These are phyloP conservation scores for Apostichopus californicus DNA, from an alignment of 35 echinoderm and acorn worm species.

Conservation along the genomic window DNA sequence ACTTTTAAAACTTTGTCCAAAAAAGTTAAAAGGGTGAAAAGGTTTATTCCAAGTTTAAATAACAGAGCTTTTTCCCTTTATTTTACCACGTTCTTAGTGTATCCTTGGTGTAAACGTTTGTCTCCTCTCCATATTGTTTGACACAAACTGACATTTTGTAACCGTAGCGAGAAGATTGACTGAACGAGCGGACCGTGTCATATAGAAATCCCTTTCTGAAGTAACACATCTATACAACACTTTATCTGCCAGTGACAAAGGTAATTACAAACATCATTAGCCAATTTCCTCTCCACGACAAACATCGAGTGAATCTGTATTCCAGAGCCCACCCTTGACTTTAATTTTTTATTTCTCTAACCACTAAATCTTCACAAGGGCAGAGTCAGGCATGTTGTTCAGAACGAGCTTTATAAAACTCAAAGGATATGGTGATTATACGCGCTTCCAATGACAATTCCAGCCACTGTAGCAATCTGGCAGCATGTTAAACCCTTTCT, in stretches of 20 bases:
- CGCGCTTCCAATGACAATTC: slow-evolving; percentile 4
- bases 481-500: too few relatives aligned
- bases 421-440: not conserved
- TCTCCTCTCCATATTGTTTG: not conserved
- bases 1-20: not conserved
- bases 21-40: not conserved
- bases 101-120: not conserved
- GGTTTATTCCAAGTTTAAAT: not conserved
- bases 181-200: too few relatives aligned
- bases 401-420: not conserved
- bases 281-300: slow-evolving; percentile 21
- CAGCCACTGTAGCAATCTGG: not conserved
- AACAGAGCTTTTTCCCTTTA: not conserved
- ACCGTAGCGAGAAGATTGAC: too few relatives aligned
- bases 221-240: too few relatives aligned
- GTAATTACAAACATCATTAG: slow-evolving; percentile 26
- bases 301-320: not conserved
- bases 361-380: not conserved
- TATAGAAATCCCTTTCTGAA: too few relatives aligned
- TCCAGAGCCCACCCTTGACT: slow-evolving; percentile 14
- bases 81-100: not conserved
- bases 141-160: too few relatives aligned
- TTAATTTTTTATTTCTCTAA: not conserved
- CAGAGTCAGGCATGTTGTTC: not conserved
- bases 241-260: slow-evolving; percentile 6